Base-by-base conservation (phyloP, 2,888 invertebrate genomes). In the Drosophila monieri region DNA sequence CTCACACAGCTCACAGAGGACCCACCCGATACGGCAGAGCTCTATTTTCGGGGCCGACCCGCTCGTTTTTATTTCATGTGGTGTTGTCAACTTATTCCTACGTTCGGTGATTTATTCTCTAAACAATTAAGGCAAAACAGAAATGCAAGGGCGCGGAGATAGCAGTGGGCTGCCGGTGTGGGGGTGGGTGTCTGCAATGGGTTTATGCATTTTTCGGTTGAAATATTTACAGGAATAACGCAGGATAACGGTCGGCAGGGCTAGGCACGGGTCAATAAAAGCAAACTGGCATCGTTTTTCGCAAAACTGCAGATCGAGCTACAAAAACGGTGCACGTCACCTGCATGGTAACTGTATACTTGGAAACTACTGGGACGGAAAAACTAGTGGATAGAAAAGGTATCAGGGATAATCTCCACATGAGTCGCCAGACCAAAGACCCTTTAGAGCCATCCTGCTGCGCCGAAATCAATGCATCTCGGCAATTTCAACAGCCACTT, bases 51-150 rank as follows among this genome's bases (percentile, higher is more conserved):
- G 57, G 56, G 46, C 61, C 44, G 57, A 48, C 39, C 64, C 59
- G 61, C 62, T 78, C 61, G 68, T 72, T 85, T 79, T 85, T 85
- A 74, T 71, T 80, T 77, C 77, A 83, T 74, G 79, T 72, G 69
- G 69, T 78, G 81, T 73, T 81, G 81, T 81, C 85, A 87, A 85
- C 88, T 87, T 72, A 77, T 87, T 83, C 81, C 61, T 59, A 73
- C 69, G 62, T 64, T 72, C 71, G 71, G 71, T 83, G 83, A 83
- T 83, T 87, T 83, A 83, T 83, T 85, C 85, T 87, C 79, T 87
- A 85, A 83, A 81, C 83, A 87, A 87, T 83, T 87, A 85, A 80
- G 77, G 73, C 73, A 79, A 75, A 85, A 85, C 76, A 76, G 71
- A 54, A 54, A 54, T 10, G 25, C 37, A n/a, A 44, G 41, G 9